Conservation (phyloP, 2,888 invertebrate genomes). For the Eutolmus rufibarbis region DNA sequence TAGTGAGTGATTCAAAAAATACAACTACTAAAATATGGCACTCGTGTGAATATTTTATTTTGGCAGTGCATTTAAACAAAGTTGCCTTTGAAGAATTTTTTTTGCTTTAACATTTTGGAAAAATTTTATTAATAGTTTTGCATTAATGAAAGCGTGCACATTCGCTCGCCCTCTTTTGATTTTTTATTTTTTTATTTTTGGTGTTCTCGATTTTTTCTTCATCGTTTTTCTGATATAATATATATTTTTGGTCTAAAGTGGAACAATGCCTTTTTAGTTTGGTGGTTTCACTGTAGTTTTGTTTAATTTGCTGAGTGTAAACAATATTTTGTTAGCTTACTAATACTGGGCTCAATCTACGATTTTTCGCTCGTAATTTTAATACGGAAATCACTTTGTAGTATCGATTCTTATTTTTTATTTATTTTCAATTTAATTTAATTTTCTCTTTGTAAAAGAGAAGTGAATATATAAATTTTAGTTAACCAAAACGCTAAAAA, state of each 20-base stretch:
- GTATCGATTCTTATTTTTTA: not conserved
- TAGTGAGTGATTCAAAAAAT: not conserved
- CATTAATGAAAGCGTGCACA: constrained; percentile 20
- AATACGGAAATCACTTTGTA: not conserved
- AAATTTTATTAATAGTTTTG: not conserved
- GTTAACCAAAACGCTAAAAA: not conserved
- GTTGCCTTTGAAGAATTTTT: not conserved
- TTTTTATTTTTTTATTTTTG: too few species aligned
- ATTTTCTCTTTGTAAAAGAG: too few species aligned
- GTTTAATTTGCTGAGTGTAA: constrained; percentile 7
- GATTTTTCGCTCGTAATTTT: not conserved
- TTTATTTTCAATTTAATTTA: too few species aligned
- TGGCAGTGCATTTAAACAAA: not conserved
- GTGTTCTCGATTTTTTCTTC: not conserved
- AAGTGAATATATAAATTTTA: too few species aligned
- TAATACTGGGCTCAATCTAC: not conserved
- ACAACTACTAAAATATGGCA: not conserved
- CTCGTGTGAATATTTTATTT: not conserved
- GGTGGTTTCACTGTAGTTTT: not conserved
- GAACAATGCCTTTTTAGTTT: not conserved
- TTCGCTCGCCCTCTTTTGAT: constrained; percentile 27
- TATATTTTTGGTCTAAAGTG: not conserved
- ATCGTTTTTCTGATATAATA: not conserved
- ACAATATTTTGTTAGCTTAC: not conserved
- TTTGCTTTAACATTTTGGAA: not conserved